Evolutionary conservation across 2,888 invertebrate species (phyloP).

Genomic region (Spisula subtruncata): DNA sequence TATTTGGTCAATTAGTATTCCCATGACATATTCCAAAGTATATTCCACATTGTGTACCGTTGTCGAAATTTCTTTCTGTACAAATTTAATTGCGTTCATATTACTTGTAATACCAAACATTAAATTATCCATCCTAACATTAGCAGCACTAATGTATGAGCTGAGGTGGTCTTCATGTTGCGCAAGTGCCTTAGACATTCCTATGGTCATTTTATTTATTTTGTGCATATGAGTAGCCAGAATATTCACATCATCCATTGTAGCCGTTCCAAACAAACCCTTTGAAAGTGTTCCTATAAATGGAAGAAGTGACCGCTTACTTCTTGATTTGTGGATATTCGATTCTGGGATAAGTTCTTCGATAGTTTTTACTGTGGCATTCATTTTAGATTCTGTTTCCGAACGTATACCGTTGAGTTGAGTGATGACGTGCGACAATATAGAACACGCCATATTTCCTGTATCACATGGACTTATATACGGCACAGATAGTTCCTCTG

Average conservation of each 20-base stretch:
- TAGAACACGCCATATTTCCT: too few species aligned
- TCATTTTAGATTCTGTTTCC: too few species aligned
- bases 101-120: conserved; percentile 49
- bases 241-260: conserved; percentile 49
- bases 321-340: too few species aligned
- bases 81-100: conserved; percentile 48
- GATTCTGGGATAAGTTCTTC: too few species aligned
- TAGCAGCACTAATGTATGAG: conserved; percentile 42
- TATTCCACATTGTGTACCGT: neutral
- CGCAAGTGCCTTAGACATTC: conserved; percentile 8
- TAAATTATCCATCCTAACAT: conserved; percentile 48
- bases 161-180: conserved; percentile 43
- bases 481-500: too few species aligned
- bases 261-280: conserved; percentile 52
- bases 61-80: conserved; percentile 40
- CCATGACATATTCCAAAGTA: conserved; percentile 31
- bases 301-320: conserved; percentile 41
- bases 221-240: conserved; percentile 54
- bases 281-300: conserved; percentile 50
- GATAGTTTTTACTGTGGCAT: too few species aligned
- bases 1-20: conserved; percentile 13
- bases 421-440: too few species aligned
- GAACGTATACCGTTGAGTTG: too few species aligned
- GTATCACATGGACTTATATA: too few species aligned
- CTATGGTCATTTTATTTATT: conserved; percentile 25